A percentile compares a stretch with the other conserved stretches of the same genome.
Evolutionary conservation across 2,888 invertebrate genomes (phyloP).

Genomic region (Calameuta pallipes): DNA sequence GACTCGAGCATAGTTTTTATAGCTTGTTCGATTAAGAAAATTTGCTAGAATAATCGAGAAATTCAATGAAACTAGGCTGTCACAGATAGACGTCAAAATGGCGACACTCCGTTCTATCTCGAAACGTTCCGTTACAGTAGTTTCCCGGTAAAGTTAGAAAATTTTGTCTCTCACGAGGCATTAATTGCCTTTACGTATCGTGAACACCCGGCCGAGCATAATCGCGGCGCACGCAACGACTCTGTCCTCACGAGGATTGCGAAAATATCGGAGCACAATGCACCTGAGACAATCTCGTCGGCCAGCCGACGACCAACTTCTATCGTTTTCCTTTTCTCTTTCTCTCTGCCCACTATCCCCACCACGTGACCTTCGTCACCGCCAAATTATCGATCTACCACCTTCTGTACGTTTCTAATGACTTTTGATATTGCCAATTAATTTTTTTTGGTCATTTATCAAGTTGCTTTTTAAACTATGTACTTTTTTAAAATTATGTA

Average conservation of each 20-base stretch:
- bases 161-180: neutral
- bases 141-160: neutral
- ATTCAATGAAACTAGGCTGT: neutral
- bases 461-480: neutral
- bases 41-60: neutral
- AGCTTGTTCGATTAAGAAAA: neutral
- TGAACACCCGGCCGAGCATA: neutral
- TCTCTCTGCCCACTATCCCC: constrained; percentile 3
- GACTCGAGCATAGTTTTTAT: neutral
- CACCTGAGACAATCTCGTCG: neutral
- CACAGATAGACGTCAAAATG: neutral
- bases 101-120: neutral
- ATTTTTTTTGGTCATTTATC: neutral
- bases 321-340: constrained; percentile 21
- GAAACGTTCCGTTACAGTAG: neutral
- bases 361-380: neutral
- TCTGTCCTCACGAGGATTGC: neutral
- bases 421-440: neutral
- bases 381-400: neutral
- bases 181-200: neutral
- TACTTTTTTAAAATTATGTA: neutral
- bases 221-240: neutral
- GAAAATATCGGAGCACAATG: neutral
- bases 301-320: constrained; percentile 31
- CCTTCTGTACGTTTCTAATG: neutral